Base-by-base conservation (phyloP, 2,797 vertebrate genomes). In the Steatocranus sp. region DNA sequence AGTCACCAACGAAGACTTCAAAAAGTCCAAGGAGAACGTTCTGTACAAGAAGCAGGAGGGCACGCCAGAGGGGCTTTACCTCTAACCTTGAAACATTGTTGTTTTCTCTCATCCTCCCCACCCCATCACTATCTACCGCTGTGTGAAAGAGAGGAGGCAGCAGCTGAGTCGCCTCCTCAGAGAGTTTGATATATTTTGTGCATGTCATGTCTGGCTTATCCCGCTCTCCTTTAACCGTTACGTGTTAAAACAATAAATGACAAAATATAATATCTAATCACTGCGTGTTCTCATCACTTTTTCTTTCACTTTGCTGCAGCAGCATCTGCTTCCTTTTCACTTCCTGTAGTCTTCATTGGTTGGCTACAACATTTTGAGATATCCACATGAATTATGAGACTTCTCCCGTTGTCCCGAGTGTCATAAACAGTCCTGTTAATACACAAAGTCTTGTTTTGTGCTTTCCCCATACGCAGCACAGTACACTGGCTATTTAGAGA, bases 1-100 rank as follows among this genome's bases (percentile, higher is more conserved):
- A 96, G 98, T 99, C 80, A 99, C 99, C 84, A 99, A 99, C 14
- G 99, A 99, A 95, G 99, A 99, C 92, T 99, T 99, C 95, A 99
- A 99, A 81, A 99, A 99, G 92, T 99, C 98, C 5, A 99, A 99
- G 95, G 99, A 99, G 83, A 99, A 99, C 0, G 98, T 99, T 87
- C 96, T 99, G 73, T 99, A 99, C 88, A 99, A 99, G 94, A 99
- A 99, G 91, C 99, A 99, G 88, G 98, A 99, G 93, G 98, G 98
- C 82, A 99, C 98, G 20, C 99, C 98, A 0, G 98, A 99, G 92
- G 99, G 99, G 46, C 96, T 99, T 1, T 99, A 99, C 92, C 98
- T 99, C 81, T 99, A 95, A 96, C 84, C 80, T 83, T 38, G 43
- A 70, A 86, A 83, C 68, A 7, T 58, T 76, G 23, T 5, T 34